Conservation (phyloP, 2,797 vertebrate species). For the Lacerta agilis region DNA sequence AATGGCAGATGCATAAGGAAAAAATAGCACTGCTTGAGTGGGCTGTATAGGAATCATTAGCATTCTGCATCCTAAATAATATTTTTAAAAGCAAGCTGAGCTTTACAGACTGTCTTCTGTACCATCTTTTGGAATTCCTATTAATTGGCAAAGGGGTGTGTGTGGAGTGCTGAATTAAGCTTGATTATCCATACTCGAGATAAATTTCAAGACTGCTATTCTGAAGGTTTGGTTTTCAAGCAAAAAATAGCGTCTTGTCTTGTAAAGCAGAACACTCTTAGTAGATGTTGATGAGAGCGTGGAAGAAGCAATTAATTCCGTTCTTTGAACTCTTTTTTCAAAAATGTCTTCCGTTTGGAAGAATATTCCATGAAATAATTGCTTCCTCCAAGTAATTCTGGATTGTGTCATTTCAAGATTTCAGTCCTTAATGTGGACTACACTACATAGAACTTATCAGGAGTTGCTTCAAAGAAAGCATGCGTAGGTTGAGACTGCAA, state of each 20-base stretch:
- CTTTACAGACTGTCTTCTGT: not conserved
- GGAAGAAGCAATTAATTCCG: not conserved
- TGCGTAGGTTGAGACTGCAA: not conserved
- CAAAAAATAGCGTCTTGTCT: not conserved
- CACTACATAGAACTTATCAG: not conserved
- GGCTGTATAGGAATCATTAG: not conserved
- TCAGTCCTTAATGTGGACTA: not conserved
- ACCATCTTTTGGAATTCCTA: not conserved
- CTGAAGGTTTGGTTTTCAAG: not conserved
- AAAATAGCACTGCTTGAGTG: not conserved
- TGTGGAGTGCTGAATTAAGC: not conserved
- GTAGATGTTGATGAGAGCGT: not conserved
- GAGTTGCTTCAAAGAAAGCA: not conserved
- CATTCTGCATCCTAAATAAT: slow-evolving; percentile 4
- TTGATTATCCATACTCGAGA: not conserved
- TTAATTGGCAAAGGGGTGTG: not conserved
- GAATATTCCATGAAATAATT: not conserved
- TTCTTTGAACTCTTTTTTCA: not conserved
- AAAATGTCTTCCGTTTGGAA: not conserved
- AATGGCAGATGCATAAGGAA: not conserved
- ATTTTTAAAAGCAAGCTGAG: not conserved
- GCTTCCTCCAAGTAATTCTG: not conserved
- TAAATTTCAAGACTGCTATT: not conserved
- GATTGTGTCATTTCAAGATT: not conserved
- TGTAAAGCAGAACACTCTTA: not conserved